Base-by-base conservation (phyloP, 64 coral and sea anemone species). In the Stylophora pistillata region DNA sequence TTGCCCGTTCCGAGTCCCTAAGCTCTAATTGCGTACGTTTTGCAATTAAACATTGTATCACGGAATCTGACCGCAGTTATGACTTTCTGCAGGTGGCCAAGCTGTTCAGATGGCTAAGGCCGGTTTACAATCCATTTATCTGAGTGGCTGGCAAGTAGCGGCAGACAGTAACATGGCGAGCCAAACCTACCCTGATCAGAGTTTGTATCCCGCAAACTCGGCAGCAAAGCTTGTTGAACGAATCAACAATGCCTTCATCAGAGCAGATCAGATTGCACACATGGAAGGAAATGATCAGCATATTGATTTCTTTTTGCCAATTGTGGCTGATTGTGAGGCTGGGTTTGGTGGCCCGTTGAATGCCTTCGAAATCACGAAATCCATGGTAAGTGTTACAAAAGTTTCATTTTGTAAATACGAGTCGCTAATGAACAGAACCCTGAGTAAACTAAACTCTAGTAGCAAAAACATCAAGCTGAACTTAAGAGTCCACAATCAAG, bases 81-180 rank as follows among this genome's bases (percentile, higher is more conserved):
- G 27, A 23, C 23, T 13, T n/a, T 27, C 27, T 12, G 1, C 23
- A 91, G 94, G 93, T 47, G 85, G 89, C 21, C 94, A 95, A 64
- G 94, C 94, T 60, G 94, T 95, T 32, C 94, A 95, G 72, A 95
- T 95, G 94, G 94, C 94, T 13, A 95, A 92, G 66, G 94, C 94
- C 54, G 89, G 89, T 25, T 78, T 95, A 82, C 74, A 91, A 66
- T 86, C 89, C 60, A 95, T 95, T 81, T 95, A 95, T 54, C 55
- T 95, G 89, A 95, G 94, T 88, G 94, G 94, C 68, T 95, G 94
- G 94, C 94, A 95, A 77, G 94, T 95, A 16, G 94, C 94, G 23
- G 94, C 94, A 55, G 94, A 95, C 58, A 89, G 89, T 25, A 95
- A 95, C 27, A 78, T 88, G 47, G 89, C 94, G 54, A 89, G 89